Evolutionary conservation across 1,140 invertebrate genomes (phyloP), one percentile per base, ranked within the genome.

Genomic region (Steinernema khuongi): DNA sequence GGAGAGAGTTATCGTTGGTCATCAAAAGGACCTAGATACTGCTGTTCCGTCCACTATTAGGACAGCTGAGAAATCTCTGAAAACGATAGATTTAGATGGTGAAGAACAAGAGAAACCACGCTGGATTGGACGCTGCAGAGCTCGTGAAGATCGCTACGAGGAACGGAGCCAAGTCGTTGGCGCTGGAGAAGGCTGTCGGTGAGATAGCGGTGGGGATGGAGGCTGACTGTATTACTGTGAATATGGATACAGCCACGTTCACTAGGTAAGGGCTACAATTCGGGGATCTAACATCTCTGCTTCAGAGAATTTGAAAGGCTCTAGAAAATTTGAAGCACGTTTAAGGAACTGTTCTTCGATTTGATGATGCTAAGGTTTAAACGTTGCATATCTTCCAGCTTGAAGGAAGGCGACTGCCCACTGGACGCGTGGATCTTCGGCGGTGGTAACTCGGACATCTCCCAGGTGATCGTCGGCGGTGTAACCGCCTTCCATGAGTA

Each of bases 21-120:
- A 19, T n/a, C 7, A 7, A 11, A 74, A 74, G 7, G 73, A 19
- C n/a, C n/a, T 19, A 11, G 7, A 11, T 26, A 19, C 14, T 74
- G 14, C 74, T 26, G 7, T 26, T 74, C n/a, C 18, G n/a, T 11
- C 31, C 11, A 22, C 30, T 71, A 7, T 77, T 72, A 31, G 19
- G 31, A 19, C 76, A 19, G 26, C 71, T 73, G 7, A 26, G 18
- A 19, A 17, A 18, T 29, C 28, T 41, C 31, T 19, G n/a, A n/a
- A n/a, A n/a, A n/a, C n/a, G n/a, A n/a, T n/a, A n/a, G 14, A 60
- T 79, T 71, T 36, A 83, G 83, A 82, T 80, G 78, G 72, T 74
- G 30, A 71, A 77, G 22, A 83, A 85, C 50, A 77, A 67, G 1
- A 67, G 82, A 69, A 83, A 81, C 70, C 73, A 74, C 19, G 75